A percentile compares a stretch with the other conserved stretches of the same genome.
These are phyloP conservation scores for Alca torda DNA, from an alignment of 2,797 vertebrate species.

Conservation along the genomic window DNA sequence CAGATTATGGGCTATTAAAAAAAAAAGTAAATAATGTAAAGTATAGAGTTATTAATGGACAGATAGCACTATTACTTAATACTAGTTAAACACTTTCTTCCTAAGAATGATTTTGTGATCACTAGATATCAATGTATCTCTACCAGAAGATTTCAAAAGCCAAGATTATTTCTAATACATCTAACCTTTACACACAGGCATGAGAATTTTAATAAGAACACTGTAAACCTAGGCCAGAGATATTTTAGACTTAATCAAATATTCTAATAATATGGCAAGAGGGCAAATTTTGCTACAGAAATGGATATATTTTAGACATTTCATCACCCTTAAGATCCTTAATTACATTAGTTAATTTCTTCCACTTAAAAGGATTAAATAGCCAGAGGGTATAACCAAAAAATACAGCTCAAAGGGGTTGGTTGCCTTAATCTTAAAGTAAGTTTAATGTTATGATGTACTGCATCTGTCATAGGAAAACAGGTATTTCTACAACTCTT, in stretches of 20 bases:
- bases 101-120: neutral
- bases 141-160: neutral
- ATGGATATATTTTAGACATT: neutral
- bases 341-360: conserved; percentile 28
- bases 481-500: neutral
- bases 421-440: neutral
- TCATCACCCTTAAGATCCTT: neutral
- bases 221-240: neutral
- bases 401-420: neutral
- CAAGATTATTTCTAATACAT: neutral
- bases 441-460: neutral
- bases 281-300: neutral
- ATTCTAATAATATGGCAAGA: neutral
- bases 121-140: neutral
- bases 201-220: neutral
- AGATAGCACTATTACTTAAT: neutral
- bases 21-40: neutral
- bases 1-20: neutral
- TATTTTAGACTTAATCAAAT: neutral
- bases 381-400: neutral
- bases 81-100: neutral
- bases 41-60: neutral
- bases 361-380: neutral
- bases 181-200: neutral
- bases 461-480: neutral